These are phyloP conservation scores for Ibycter americanus DNA, from an alignment of 2,797 vertebrate species.

Conservation along the genomic window DNA sequence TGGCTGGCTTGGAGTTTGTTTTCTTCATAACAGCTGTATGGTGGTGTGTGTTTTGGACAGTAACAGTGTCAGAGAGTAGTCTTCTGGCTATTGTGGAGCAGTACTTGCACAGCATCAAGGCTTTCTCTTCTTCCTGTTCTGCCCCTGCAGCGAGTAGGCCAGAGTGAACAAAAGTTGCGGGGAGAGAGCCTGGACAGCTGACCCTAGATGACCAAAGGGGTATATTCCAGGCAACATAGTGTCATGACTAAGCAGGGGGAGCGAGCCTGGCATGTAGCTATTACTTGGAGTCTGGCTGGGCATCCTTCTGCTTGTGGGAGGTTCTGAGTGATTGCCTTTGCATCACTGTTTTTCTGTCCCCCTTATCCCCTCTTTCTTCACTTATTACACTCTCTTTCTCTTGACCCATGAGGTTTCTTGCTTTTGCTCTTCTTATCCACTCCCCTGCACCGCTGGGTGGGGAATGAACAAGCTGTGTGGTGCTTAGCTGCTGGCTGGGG, in stretches of 20 bases:
- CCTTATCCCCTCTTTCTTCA: background rate
- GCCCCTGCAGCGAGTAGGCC: fast-evolving
- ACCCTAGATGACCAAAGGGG: background rate
- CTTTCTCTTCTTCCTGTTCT: background rate
- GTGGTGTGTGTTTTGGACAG: background rate
- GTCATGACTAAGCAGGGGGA: background rate
- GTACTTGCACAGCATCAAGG: background rate
- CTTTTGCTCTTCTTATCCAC: background rate
- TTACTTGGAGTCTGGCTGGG: background rate
- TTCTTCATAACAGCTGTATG: background rate
- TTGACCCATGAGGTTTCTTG: background rate
- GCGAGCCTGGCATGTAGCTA: background rate
- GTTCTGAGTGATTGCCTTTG: background rate
- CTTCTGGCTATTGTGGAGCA: background rate
- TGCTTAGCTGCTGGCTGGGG: background rate
- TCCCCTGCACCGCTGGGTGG: background rate
- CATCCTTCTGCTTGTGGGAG: background rate
- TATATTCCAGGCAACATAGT: background rate
- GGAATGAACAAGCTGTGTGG: background rate
- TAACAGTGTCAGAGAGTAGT: background rate
- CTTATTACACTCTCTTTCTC: background rate
- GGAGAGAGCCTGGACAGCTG: background rate
- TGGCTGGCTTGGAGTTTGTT: background rate
- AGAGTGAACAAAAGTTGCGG: background rate
- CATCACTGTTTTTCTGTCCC: background rate